These are phyloP conservation scores for Lasioglossum oenotherae DNA, from an alignment of 2,888 invertebrate genomes.

Conservation along the genomic window DNA sequence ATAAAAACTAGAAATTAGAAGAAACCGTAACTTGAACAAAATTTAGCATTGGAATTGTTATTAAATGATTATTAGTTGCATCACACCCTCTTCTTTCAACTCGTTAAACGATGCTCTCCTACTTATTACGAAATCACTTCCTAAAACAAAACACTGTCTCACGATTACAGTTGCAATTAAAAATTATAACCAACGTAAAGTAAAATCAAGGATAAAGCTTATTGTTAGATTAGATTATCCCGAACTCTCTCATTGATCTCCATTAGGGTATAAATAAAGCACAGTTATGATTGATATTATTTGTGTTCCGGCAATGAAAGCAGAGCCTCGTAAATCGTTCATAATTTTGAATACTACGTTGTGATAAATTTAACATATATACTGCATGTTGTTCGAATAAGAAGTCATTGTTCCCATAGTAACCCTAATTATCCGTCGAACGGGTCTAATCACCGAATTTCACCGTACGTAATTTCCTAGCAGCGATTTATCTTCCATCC, in stretches of 20 bases:
- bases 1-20: too few species aligned
- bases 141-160: too few species aligned
- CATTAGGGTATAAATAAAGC: neutral
- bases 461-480: slow-evolving; percentile 8
- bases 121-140: too few species aligned
- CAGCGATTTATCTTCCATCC: slow-evolving; percentile 39
- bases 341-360: neutral
- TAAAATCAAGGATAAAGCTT: too few species aligned
- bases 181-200: too few species aligned
- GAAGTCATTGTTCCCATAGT: neutral
- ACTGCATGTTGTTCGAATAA: neutral
- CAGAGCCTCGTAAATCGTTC: neutral
- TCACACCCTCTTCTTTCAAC: too few species aligned
- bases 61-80: too few species aligned
- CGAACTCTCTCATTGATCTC: neutral
- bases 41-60: too few species aligned
- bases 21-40: too few species aligned
- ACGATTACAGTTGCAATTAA: too few species aligned
- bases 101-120: too few species aligned
- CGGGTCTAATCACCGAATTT: slow-evolving; percentile 25
- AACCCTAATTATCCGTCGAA: neutral
- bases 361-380: neutral
- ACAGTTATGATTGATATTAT: neutral
- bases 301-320: neutral
- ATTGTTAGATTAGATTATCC: neutral